Conservation (phyloP, 2,888 invertebrate genomes). For the Oligia strigilis region DNA sequence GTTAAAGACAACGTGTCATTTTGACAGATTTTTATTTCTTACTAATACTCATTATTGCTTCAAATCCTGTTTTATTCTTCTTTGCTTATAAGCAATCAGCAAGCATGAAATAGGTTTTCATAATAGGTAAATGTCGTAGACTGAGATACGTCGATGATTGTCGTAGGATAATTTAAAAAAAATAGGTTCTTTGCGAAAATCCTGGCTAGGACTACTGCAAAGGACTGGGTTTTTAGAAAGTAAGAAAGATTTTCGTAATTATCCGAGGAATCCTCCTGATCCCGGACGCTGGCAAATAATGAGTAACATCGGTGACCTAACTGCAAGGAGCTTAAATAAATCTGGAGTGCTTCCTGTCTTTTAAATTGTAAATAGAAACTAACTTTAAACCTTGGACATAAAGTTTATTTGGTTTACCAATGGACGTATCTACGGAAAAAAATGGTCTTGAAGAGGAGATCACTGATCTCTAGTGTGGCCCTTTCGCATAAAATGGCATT, state of each 20-base stretch:
- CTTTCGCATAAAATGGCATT: not conserved
- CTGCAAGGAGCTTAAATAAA: not conserved
- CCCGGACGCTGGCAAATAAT: not conserved
- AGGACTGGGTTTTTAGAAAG: not conserved
- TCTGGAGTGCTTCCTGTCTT: not conserved
- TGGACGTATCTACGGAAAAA: not conserved
- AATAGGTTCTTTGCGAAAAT: not conserved
- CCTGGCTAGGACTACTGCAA: not conserved
- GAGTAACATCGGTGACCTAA: not conserved
- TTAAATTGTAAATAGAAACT: not conserved
- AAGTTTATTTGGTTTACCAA: not conserved
- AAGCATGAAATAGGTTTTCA: conserved; percentile 2
- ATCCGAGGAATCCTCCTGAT: not conserved
- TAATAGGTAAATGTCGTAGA: not conserved
- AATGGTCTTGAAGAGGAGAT: not conserved
- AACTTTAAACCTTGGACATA: not conserved
- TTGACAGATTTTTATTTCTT: conserved; percentile 28
- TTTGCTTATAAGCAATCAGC: not conserved
- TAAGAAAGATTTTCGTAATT: not conserved
- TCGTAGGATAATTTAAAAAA: not conserved
- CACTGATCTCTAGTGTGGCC: not conserved
- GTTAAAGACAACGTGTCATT: conserved; percentile 15
- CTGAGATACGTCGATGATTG: not conserved
- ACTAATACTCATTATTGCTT: not conserved
- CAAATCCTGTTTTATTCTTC: not conserved